Base-by-base conservation (phyloP, 2,113 vertebrate genomes). In the Grammomys dolichurus region DNA sequence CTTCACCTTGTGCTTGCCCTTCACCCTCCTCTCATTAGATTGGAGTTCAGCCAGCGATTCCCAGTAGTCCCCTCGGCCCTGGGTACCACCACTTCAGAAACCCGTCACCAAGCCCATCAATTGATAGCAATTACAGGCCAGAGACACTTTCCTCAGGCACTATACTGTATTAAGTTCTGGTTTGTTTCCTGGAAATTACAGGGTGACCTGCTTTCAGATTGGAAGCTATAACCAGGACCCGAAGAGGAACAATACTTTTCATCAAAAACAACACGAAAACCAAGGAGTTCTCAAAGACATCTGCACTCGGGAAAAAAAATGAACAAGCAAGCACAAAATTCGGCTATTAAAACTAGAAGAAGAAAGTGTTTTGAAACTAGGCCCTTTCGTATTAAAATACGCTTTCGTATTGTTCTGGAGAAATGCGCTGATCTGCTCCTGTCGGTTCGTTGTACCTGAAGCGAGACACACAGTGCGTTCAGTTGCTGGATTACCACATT, bases 151-250 rank as follows among this genome's bases (percentile, higher is more conserved):
- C 94, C 84, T 81, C 54, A 0, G 1, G 91, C 14, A 3, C 43
- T 13, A 1, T 8, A 60, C 63, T 63, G 56, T 92, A 94, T 97
- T 90, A 91, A 85, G 58, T 95, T 94, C 80, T 70, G 82, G 56
- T 87, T 94, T 93, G 70, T 95, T 95, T 93, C 75, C 78, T 95
- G 95, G 46, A 91, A 94, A 93, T 94, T 90, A 90, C 84, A 92
- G 56, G 46, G 84, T 95, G 94, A 95, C 78, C 65, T 86, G 82
- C 70, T 97, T 96, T 97, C 91, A 60, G 82, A 58, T 86, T 73
- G 70, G 46, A 97, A 95, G 93, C 90, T 94, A 93, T 84, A 95
- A 94, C 40, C 94, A 90, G 19, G 78, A 93, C 65, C 76, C 17
- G 0, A 93, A 94, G 46, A 65, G 90, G n/a, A 94, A 78, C 76